phyloP scores from a whole-genome alignment of 2,113 vertebrate genomes.

The Malurus elegans region DNA sequence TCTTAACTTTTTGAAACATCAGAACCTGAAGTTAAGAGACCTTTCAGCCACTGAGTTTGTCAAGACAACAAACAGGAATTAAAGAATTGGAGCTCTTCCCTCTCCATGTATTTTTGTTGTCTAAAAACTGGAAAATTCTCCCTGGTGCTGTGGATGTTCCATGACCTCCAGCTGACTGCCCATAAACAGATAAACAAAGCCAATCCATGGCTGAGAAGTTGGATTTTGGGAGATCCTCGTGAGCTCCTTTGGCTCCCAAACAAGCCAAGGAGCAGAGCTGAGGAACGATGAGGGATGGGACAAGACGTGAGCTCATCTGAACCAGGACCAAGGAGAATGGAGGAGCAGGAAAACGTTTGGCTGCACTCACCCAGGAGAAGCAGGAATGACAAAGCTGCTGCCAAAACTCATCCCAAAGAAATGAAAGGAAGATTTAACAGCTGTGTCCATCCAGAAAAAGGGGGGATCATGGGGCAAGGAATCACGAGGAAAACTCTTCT shows the following conservation, averaged over 20 bases:
- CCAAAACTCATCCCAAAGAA: not conserved
- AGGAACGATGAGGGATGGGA: not conserved
- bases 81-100: not conserved
- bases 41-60: not conserved
- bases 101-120: not conserved
- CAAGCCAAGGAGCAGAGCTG: not conserved
- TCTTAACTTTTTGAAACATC: not conserved
- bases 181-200: not conserved
- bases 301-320: constrained; percentile 41
- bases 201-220: not conserved
- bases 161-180: not conserved
- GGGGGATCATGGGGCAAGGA: not conserved
- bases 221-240: not conserved
- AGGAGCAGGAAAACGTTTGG: not conserved
- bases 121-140: not conserved
- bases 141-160: not conserved
- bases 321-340: not conserved
- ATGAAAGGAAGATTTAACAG: not conserved
- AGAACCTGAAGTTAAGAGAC: not conserved
- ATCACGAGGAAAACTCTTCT: not conserved
- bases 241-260: not conserved
- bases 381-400: not conserved
- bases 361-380: not conserved
- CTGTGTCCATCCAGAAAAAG: not conserved
- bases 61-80: not conserved